Percentiles rank a stretch among this genome's conserved stretches.
These are phyloP conservation scores for Micrasema minimum DNA, from an alignment of 1,140 invertebrate species.

Conservation along the genomic window DNA sequence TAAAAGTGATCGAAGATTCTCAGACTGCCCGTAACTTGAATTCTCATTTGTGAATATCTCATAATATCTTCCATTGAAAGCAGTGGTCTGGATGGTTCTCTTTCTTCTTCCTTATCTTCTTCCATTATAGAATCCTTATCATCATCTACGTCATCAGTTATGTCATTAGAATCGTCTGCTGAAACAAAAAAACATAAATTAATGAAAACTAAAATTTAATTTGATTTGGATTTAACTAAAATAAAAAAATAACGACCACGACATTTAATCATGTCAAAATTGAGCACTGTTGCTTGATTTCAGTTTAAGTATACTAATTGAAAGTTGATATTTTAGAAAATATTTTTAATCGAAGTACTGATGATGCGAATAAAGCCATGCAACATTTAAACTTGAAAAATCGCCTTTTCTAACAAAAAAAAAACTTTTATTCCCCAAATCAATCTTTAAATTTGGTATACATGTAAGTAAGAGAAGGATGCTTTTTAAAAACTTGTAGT, in stretches of 20 bases:
- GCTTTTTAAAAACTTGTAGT: no score
- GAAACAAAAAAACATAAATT: slow-evolving; percentile 31
- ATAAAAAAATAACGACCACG: no score
- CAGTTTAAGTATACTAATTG: no score
- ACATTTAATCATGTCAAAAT: slow-evolving; percentile 16
- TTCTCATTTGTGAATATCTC: slow-evolving; percentile 67
- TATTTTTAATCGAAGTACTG: no score
- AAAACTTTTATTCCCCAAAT: no score
- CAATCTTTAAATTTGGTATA: no score
- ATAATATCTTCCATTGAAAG: slow-evolving; percentile 72
- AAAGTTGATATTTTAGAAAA: no score
- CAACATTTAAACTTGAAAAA: no score
- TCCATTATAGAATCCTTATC: slow-evolving; percentile 75
- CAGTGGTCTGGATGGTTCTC: slow-evolving; percentile 68
- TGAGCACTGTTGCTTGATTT: slow-evolving; percentile 11
- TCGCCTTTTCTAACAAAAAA: no score
- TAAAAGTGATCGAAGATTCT: slow-evolving; percentile 70
- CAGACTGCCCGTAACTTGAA: slow-evolving; percentile 57
- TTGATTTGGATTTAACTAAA: background rate
- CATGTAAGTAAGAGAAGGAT: no score
- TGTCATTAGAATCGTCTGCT: slow-evolving; percentile 51
- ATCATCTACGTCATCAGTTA: slow-evolving; percentile 61
- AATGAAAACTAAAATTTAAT: background rate
- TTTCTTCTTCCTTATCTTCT: slow-evolving; percentile 73
- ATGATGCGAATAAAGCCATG: no score